These are phyloP conservation scores for Drosophila saltans DNA, from an alignment of 1,140 invertebrate genomes.

Conservation along the genomic window DNA sequence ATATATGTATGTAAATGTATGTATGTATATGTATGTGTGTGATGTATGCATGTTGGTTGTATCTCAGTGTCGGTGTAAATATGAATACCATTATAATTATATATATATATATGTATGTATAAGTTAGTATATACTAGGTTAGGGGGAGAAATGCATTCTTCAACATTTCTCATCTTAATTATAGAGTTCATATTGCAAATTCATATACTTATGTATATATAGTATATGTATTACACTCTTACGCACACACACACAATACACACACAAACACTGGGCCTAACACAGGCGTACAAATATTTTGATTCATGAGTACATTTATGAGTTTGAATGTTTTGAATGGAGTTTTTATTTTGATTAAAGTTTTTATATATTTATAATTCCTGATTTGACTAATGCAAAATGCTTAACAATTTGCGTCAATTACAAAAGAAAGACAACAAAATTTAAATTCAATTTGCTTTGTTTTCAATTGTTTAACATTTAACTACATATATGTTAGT, in stretches of 20 bases:
- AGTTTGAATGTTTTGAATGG: slow-evolving; percentile 10
- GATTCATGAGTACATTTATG: neutral
- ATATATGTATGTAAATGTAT: slow-evolving; percentile 30
- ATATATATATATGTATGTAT: neutral
- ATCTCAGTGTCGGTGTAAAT: slow-evolving; percentile 42
- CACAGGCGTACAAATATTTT: slow-evolving; percentile 40
- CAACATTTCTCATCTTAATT: slow-evolving; percentile 32
- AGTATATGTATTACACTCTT: slow-evolving; percentile 37
- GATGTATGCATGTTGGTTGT: slow-evolving; percentile 41
- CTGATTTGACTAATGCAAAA: slow-evolving; percentile 34
- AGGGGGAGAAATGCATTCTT: slow-evolving; percentile 26
- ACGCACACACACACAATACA: slow-evolving; percentile 16
- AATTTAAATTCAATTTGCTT: slow-evolving; percentile 41
- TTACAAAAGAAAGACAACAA: slow-evolving; percentile 23
- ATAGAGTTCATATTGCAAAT: slow-evolving; percentile 50
- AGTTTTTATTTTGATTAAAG: slow-evolving; percentile 46
- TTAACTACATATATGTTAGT: slow-evolving; percentile 45
- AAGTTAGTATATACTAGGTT: slow-evolving; percentile 30
- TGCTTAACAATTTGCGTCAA: slow-evolving; percentile 35
- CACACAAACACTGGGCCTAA: slow-evolving; percentile 15
- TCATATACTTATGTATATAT: slow-evolving; percentile 20
- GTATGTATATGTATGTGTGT: slow-evolving; percentile 41
- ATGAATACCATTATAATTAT: slow-evolving; percentile 42
- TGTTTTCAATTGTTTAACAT: slow-evolving; percentile 42
- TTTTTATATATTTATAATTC: slow-evolving; percentile 47